A percentile compares a stretch with the other conserved stretches of the same genome.
These are phyloP conservation scores for Paralvinella palmiformis DNA, from an alignment of 1,140 invertebrate species.

Conservation along the genomic window DNA sequence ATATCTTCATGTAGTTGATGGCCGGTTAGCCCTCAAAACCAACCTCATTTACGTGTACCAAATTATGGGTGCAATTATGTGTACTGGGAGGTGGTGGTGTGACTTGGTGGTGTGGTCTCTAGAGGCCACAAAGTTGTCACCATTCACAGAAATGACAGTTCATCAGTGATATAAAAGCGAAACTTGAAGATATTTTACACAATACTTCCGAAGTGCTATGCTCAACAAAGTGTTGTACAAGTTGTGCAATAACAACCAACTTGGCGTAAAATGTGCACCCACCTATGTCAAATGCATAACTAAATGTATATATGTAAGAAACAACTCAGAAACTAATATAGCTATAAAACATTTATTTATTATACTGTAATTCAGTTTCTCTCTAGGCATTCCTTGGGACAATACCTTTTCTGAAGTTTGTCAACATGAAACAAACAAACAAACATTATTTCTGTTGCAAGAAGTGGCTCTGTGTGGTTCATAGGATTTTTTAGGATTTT, in stretches of 20 bases:
- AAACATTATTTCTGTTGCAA: conserved; percentile 19
- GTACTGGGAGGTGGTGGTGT: conserved; percentile 16
- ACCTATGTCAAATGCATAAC: neutral
- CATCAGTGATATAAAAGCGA: conserved; percentile 8
- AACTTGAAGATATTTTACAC: neutral
- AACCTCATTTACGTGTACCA: conserved; percentile 21
- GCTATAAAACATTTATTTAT: too few relatives aligned
- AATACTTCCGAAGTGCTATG: neutral
- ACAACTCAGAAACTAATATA: neutral
- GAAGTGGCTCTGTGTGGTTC: neutral
- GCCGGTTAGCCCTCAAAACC: conserved; percentile 11
- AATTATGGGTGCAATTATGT: conserved; percentile 19
- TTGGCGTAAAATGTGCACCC: neutral
- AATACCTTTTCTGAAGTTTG: conserved; percentile 22
- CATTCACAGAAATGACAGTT: conserved; percentile 8
- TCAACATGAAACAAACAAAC: conserved; percentile 21
- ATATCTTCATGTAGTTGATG: conserved; percentile 14
- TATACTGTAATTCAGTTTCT: too few relatives aligned
- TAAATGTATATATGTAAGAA: neutral
- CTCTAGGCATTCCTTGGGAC: conserved; percentile 18
- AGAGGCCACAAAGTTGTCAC: conserved; percentile 6
- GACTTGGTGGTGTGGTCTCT: conserved; percentile 23
- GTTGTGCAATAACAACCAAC: too few relatives aligned
- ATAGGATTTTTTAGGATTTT: conserved; percentile 18
- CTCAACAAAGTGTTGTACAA: neutral